phyloP scores from a whole-genome alignment of 2,113 vertebrate species.

The Catharus bicknelli region DNA sequence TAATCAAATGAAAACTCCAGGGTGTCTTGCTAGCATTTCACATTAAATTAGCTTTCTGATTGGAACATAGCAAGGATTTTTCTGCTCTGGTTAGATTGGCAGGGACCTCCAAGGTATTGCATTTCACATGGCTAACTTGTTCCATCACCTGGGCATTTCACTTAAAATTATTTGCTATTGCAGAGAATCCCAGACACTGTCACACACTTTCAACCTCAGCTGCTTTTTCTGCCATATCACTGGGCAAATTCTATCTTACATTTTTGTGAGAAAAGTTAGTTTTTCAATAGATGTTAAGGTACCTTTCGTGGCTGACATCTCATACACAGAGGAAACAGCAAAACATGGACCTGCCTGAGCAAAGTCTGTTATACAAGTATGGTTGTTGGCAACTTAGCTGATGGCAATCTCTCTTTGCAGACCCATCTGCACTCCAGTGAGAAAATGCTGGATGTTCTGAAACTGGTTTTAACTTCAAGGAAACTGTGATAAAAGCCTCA shows the following conservation, averaged over 20 bases:
- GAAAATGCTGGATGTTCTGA: not conserved
- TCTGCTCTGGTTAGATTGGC: not conserved
- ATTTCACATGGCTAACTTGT: not conserved
- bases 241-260: not conserved
- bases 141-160: not conserved
- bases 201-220: not conserved
- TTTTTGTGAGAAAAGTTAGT: not conserved
- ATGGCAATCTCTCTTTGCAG: not conserved
- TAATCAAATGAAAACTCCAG: not conserved
- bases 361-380: not conserved
- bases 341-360: fast-evolving
- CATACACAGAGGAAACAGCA: not conserved
- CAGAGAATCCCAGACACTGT: not conserved
- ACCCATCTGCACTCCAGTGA: not conserved
- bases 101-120: not conserved
- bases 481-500: not conserved
- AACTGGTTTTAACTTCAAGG: not conserved
- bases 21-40: not conserved
- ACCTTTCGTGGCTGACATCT: not conserved
- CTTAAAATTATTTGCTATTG: not conserved
- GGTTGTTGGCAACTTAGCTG: not conserved
- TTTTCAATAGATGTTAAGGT: not conserved
- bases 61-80: not conserved
- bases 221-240: not conserved
- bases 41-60: not conserved